Percentiles rank a stretch among this genome's conserved stretches.
Evolutionary conservation across 2,888 invertebrate species (phyloP).

Genomic region (Liodrosophila aerea): DNA sequence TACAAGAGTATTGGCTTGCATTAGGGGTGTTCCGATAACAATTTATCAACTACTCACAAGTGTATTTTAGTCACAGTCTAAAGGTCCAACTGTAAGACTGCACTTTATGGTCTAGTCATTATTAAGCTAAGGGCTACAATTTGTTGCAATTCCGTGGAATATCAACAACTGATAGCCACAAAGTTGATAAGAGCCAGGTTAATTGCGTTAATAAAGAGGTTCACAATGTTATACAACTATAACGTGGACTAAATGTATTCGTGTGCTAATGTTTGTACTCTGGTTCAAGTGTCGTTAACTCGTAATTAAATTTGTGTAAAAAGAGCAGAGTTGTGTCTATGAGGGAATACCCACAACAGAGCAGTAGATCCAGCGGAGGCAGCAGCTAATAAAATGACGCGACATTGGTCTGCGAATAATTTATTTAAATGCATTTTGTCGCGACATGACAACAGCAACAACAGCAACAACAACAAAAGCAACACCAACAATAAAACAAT

Average conservation of each 20-base stretch:
- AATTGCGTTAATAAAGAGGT: slow-evolving; percentile 14
- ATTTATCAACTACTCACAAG: neutral
- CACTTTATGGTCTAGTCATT: too few relatives aligned
- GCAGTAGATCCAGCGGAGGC: too few relatives aligned
- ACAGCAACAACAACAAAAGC: slow-evolving; percentile 37
- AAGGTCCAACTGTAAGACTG: slow-evolving; percentile 1
- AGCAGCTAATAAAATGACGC: slow-evolving; percentile 76
- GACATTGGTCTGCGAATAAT: slow-evolving; percentile 77
- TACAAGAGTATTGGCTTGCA: too few relatives aligned
- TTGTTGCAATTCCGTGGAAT: slow-evolving; percentile 19
- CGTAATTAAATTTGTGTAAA: slow-evolving; percentile 42
- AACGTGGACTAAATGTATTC: neutral
- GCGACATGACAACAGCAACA: slow-evolving; percentile 69
- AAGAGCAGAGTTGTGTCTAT: slow-evolving; percentile 1
- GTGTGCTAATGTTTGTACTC: slow-evolving; percentile 14
- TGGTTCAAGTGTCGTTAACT: slow-evolving; percentile 39
- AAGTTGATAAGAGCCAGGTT: slow-evolving; percentile 33
- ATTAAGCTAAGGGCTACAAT: neutral
- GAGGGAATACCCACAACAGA: slow-evolving; percentile 35
- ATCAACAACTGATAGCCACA: slow-evolving; percentile 31
- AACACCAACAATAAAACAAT: slow-evolving; percentile 36
- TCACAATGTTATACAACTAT: too few relatives aligned
- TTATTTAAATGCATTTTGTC: slow-evolving; percentile 82
- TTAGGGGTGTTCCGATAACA: too few relatives aligned
- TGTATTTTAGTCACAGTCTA: slow-evolving; percentile 4